Base-by-base conservation (phyloP, 2,113 vertebrate genomes). In the Brachyhypopomus occidentalis region DNA sequence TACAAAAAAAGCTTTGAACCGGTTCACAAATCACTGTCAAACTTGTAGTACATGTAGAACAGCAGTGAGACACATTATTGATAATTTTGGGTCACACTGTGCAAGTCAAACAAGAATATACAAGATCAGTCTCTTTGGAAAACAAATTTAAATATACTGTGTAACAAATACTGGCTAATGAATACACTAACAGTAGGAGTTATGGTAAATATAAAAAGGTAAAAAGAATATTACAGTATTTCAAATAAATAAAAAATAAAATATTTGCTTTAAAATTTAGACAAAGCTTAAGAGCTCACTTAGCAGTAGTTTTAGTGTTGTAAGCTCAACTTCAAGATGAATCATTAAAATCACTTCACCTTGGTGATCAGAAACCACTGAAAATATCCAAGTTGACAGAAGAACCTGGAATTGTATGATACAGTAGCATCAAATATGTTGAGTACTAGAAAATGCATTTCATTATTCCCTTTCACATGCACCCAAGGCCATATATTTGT, bases 171-270 rank as follows among this genome's bases (percentile, higher is more conserved):
- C 79, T 81, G 82, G 62, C 72, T 78, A 81, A 81, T 73, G 77
- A 85, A 81, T 82, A 84, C 81, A 74, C 45, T 84, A 62, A 81
- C 79, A 84, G 78, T 27, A 81, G 71, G 58, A 75, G 70, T 72
- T 67, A 78, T 56, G 64, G 74, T 56, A 79, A 79, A 78, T 36
- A 72, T 60, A 83, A 71, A 70, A 16, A 17, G 16, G 67, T 72
- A 80, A 66, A 85, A 72, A 81, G 58, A 81, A 85, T 77, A 84
- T 75, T 84, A 77, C 67, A 86, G 72, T 83, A 85, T 81, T 52
- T 84, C n/a, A 81, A 86, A 87, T 87, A 87, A 87, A 87, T 87
- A 87, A 82, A 81, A 75, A 52, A 41, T 45, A 67, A 48, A 45
- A 56, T 69, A 78, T 30, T 55, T 73, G 41, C 58, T 75, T 75